Evolutionary conservation across 2,888 invertebrate species (phyloP).

Genomic region (Scaeva pyrastri): DNA sequence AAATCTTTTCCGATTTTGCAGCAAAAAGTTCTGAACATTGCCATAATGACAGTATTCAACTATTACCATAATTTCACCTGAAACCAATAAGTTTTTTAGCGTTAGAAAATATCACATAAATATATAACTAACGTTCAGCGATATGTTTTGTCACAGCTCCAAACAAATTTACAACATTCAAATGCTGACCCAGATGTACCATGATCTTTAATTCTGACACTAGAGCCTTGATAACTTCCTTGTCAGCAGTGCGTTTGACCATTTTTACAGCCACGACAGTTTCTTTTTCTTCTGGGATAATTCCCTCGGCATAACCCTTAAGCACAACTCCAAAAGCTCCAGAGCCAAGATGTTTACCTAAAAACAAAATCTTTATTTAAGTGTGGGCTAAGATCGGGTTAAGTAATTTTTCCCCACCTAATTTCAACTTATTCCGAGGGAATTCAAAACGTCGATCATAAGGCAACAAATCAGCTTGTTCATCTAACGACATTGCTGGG

Average conservation of each 20-base stretch:
- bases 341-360: constrained; percentile 93
- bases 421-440: constrained; percentile 89
- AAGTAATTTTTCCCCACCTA: too few relatives aligned
- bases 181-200: constrained; percentile 96
- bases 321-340: constrained; percentile 98
- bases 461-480: constrained; percentile 97
- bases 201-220: constrained; percentile 97
- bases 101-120: background rate
- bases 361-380: too few relatives aligned
- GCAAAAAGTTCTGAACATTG: constrained; percentile 94
- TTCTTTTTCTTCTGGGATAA: constrained; percentile 89
- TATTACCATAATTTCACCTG: constrained; percentile 95
- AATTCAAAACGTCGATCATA: constrained; percentile 96
- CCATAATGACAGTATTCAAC: constrained; percentile 98
- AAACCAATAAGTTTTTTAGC: background rate
- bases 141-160: constrained; percentile 97
- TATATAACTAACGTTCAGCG: constrained; percentile 89
- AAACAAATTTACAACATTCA: constrained; percentile 97
- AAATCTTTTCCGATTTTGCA: constrained; percentile 92
- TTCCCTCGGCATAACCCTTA: constrained; percentile 93
- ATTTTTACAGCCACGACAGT: constrained; percentile 97
- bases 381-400: too few relatives aligned
- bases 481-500: constrained; percentile 94
- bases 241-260: constrained; percentile 95
- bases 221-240: constrained; percentile 90